phyloP scores from a whole-genome alignment of 2,113 vertebrate genomes.

The Brachirus orientalis region DNA sequence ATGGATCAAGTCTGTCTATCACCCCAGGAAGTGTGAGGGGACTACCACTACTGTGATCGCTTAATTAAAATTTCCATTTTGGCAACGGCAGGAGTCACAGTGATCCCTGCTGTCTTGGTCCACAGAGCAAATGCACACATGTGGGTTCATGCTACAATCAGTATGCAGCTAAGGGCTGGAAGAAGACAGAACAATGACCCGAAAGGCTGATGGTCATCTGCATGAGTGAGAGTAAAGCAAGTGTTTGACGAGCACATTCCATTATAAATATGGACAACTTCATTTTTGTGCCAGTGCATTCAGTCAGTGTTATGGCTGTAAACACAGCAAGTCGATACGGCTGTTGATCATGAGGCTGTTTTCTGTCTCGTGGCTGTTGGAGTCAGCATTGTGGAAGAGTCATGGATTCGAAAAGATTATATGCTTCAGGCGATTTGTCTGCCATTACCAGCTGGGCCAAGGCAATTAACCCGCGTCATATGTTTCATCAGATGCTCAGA shows the following conservation, averaged over 20 bases:
- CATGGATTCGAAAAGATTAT: conserved; percentile 51
- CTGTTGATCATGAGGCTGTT: conserved; percentile 7
- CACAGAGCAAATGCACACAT: conserved; percentile 10
- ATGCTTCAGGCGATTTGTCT: conserved; percentile 46
- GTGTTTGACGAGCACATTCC: conserved; percentile 29
- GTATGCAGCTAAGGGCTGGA: conserved; percentile 29
- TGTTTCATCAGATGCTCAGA: conserved; percentile 59
- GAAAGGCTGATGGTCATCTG: not conserved
- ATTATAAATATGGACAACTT: conserved; percentile 42
- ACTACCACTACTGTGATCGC: conserved; percentile 45
- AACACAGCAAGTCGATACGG: conserved; percentile 33
- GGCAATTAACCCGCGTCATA: conserved; percentile 70
- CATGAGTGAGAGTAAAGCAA: conserved; percentile 2
- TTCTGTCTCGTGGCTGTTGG: conserved; percentile 7
- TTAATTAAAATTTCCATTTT: conserved; percentile 76
- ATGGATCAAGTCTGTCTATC: conserved; percentile 42
- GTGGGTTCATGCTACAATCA: conserved; percentile 16
- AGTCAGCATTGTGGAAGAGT: conserved; percentile 16
- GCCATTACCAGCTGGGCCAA: conserved; percentile 61
- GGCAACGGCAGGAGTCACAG: conserved; percentile 59
- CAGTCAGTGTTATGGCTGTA: conserved; percentile 32
- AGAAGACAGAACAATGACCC: conserved; percentile 48
- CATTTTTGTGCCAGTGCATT: conserved; percentile 19
- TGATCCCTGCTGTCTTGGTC: conserved; percentile 40
- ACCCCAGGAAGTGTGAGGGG: conserved; percentile 16